Base-by-base conservation (phyloP, 37 sponge, comb jelly and placozoan species). In the Eunapius fragilis region DNA sequence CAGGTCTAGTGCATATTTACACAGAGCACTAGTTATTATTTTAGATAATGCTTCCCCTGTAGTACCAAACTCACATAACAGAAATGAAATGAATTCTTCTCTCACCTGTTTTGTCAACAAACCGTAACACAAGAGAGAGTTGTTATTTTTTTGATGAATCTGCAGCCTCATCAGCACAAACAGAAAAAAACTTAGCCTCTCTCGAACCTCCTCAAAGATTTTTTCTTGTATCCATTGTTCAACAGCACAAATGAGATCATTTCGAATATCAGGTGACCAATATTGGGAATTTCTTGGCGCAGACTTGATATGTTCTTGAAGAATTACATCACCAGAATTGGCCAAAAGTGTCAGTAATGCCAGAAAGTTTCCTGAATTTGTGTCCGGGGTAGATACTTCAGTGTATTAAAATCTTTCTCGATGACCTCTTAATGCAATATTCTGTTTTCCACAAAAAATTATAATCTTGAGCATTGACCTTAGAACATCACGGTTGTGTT, bases 81-180 rank as follows among this genome's bases (percentile, higher is more conserved):
- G 17, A 47, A 28, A 28, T 79, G 25, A 45, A 76, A 84, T 37
- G 38, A 13, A 83, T 30, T 25, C 24, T 31, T 87, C 81, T 41
- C 25, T 14, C 36, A 24, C 73, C 35, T 80, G 24, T 24, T n/a
- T 48, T n/a, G 33, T 33, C 75, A n/a, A 84, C 25, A 78, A 82
- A 82, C 36, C 78, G 71, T n/a, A 88, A 26, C 19, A 88, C 70
- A 88, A 32, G 7, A 88, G 33, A 69, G 83, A 48, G 38, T 49
- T 83, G 78, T 77, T 88, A 83, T 70, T 81, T 88, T 67, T 83
- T 88, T 30, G 78, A 82, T 67, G 50, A 73, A 72, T 82, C 84
- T 26, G 84, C 72, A 49, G 79, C 83, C 49, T 88, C 83, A 77
- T 88, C 89, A 26, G 89, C 83, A 76, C 70, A 70, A 69, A 82